Evolutionary conservation across 2,797 vertebrate genomes (phyloP).

Genomic region (Argentina silus): DNA sequence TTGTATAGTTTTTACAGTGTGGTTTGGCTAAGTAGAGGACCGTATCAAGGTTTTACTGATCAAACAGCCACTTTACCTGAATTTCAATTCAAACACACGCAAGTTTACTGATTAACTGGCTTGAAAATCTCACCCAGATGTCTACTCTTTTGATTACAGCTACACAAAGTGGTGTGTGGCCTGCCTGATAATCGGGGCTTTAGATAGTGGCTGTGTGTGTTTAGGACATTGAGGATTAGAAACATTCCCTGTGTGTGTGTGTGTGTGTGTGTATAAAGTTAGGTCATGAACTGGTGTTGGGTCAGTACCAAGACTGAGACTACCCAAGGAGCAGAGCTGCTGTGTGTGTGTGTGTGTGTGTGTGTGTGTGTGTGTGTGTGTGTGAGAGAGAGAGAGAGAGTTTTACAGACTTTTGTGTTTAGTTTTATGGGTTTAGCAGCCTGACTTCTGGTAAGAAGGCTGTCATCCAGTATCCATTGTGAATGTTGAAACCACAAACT

Average conservation of each 20-base stretch:
- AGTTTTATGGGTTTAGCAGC: no score
- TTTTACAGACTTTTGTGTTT: background rate
- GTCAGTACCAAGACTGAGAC: constrained; percentile 17
- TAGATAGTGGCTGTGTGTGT: background rate
- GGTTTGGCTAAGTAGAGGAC: background rate
- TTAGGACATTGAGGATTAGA: no score
- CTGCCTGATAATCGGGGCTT: background rate
- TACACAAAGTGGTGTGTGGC: background rate
- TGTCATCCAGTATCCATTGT: constrained; percentile 47
- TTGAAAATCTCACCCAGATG: background rate
- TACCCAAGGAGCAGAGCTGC: background rate
- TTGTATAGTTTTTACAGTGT: no score
- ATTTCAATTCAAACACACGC: background rate
- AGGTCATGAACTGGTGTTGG: constrained; percentile 11
- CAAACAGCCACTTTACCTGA: background rate
- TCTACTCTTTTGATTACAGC: background rate
- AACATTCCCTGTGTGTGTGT: constrained; percentile 3
- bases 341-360: constrained; percentile 19
- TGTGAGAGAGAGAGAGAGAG: background rate
- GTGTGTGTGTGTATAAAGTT: background rate
- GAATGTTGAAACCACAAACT: constrained; percentile 19
- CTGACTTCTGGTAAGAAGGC: no score
- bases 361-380: constrained; percentile 3
- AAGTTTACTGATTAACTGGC: background rate
- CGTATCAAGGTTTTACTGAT: background rate